Evolutionary conservation across 2,888 invertebrate genomes (phyloP).

Genomic region (Deilephila porcellus): DNA sequence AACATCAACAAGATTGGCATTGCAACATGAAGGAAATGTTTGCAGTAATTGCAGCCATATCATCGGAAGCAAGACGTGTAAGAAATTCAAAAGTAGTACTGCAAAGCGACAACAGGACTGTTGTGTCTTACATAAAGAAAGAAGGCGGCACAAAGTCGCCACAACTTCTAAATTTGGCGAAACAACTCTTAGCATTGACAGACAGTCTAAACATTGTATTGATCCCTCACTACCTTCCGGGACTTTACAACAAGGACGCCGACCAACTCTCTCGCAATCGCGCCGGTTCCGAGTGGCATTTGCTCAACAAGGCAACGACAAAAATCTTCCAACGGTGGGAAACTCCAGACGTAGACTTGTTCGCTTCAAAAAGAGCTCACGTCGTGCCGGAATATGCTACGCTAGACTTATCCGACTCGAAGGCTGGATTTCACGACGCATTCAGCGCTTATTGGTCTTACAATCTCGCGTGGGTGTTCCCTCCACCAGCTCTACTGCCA

Average conservation of each 20-base stretch:
- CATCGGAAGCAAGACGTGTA: not conserved
- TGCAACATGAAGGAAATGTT: conserved; percentile 4
- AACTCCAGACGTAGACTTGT: not conserved
- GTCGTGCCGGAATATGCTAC: not conserved
- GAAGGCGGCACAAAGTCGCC: not conserved
- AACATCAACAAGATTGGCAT: not conserved
- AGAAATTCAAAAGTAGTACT: not conserved
- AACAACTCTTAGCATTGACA: not conserved
- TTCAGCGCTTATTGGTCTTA: not conserved
- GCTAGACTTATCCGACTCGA: not conserved
- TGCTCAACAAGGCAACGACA: not conserved
- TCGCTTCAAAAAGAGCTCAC: not conserved
- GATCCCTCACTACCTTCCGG: not conserved
- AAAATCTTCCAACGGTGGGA: not conserved
- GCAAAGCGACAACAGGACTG: not conserved
- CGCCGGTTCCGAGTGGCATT: not conserved
- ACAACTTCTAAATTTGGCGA: not conserved
- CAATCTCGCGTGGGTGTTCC: not conserved
- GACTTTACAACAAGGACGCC: not conserved
- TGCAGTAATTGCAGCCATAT: not conserved
- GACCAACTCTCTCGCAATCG: not conserved
- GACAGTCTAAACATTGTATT: not conserved
- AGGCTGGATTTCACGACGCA: not conserved
- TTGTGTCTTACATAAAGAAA: not conserved
- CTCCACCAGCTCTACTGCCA: not conserved